These are phyloP conservation scores for Julus scandinavius DNA, from an alignment of 2,888 invertebrate genomes.

Conservation along the genomic window DNA sequence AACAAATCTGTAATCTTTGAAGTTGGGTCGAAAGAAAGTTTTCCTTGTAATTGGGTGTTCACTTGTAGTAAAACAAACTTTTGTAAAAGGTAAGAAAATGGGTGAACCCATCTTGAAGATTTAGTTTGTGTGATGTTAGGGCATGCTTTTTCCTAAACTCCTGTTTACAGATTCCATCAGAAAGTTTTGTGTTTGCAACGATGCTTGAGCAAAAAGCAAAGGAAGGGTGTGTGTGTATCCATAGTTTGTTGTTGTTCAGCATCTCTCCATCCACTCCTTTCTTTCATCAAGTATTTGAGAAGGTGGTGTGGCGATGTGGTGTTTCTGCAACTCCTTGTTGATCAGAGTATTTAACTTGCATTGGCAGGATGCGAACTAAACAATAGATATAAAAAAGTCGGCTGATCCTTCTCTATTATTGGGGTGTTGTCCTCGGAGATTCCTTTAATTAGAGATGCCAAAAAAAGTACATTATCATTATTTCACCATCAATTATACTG, in stretches of 20 bases:
- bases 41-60: no score
- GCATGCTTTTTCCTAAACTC: not conserved
- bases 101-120: no score
- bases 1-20: no score
- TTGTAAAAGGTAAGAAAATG: no score
- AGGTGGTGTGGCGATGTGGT: not conserved
- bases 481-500: conserved; percentile 56
- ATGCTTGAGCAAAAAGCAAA: not conserved
- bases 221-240: not conserved
- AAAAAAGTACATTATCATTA: conserved; percentile 57
- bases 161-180: not conserved
- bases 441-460: conserved; percentile 57
- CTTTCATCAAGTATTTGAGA: not conserved
- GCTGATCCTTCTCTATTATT: conserved; percentile 52
- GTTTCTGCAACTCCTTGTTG: conserved; percentile 38
- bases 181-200: not conserved
- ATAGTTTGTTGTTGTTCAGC: not conserved
- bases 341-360: conserved; percentile 19
- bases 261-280: conserved; percentile 1
- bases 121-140: no score
- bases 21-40: no score
- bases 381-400: conserved; percentile 46
- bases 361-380: conserved; percentile 18
- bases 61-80: no score
- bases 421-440: conserved; percentile 55